These are phyloP conservation scores for Lottia gigantea DNA, from an alignment of 2,888 invertebrate genomes.

Conservation along the genomic window DNA sequence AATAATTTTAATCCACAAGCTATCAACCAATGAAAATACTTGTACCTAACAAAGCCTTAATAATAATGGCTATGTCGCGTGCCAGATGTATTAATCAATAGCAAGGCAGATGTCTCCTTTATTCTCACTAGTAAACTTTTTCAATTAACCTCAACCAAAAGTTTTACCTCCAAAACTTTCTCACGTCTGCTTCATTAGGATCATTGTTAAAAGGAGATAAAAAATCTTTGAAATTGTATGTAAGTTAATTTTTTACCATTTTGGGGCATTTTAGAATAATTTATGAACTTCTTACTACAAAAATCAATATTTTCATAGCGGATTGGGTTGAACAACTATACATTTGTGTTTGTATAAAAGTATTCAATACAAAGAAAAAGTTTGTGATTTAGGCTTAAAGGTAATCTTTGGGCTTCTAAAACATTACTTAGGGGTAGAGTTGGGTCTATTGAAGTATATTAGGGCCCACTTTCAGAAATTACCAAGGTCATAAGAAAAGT, in stretches of 20 bases:
- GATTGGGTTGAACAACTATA: too few relatives aligned
- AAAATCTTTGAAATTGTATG: too few relatives aligned
- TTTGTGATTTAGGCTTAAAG: too few relatives aligned
- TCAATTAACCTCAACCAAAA: background rate
- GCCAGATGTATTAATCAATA: slow-evolving; percentile 10
- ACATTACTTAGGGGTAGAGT: too few relatives aligned
- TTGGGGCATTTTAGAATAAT: background rate
- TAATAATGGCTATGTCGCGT: slow-evolving; percentile 5
- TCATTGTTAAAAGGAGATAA: too few relatives aligned
- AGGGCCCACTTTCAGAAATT: too few relatives aligned
- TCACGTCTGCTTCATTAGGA: too few relatives aligned
- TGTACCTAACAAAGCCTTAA: background rate
- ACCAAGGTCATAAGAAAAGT: background rate
- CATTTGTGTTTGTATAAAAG: too few relatives aligned
- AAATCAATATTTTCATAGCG: slow-evolving; percentile 4
- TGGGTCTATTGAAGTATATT: too few relatives aligned
- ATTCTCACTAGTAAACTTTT: background rate
- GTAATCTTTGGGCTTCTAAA: too few relatives aligned
- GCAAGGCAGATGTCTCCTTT: slow-evolving; percentile 3
- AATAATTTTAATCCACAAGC: slow-evolving; percentile 4
- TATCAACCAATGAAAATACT: background rate
- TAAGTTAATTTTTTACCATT: too few relatives aligned
- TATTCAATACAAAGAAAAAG: too few relatives aligned
- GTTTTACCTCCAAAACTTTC: slow-evolving; percentile 5
- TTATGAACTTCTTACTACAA: slow-evolving; percentile 8